Evolutionary conservation across 2,797 vertebrate species (phyloP), one percentile per base, ranked within the genome.

Genomic region (Cetoscarus ocellatus): DNA sequence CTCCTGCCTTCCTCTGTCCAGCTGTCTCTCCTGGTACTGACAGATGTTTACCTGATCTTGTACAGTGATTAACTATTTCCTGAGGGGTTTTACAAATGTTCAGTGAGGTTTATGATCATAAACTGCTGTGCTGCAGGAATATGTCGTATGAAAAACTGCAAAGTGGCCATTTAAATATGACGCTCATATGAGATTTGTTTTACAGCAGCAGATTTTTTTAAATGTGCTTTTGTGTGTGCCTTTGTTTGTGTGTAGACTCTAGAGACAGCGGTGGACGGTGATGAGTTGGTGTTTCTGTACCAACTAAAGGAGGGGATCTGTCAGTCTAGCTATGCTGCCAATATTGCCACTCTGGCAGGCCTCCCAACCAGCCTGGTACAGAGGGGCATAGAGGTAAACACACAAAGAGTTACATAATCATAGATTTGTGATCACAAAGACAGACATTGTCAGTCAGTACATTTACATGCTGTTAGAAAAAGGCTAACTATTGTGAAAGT

Each of bases 261-360:
- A 77, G 98, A 98, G 91, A 98, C 97, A n/a, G 96, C 96, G 53
- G 92, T 97, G 81, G 97, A 99, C 47, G 96, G 95, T 34, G 94
- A 96, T 5, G 97, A 99, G 70, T 82, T 99, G 85, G 93, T 98
- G 79, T 99, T 98, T 90, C 95, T 99, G 79, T 98, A 98, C 81
- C 96, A 97, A 87, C 89, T 99, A 81, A 97, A 95, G 70, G 94
- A 96, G 74, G 98, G 98, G 1, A 86, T 96, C 34, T 97, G 96
- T 58, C 94, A 89, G 3, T 94, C 96, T 73, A 98, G 97, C 86
- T 96, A 97, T 3, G 97, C 98, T 70, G 96, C 97, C 80, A 96
- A 97, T 87, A 96, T 98, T 0, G 98, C 98, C 40, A 92, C 94
- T n/a, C 89, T 98, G 80, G 97, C 97, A 19, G 96, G 97, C 62